Evolutionary conservation across 2,888 invertebrate species (phyloP), one percentile per base, ranked within the genome.

Genomic region (Himalopsyche kuldschensis): DNA sequence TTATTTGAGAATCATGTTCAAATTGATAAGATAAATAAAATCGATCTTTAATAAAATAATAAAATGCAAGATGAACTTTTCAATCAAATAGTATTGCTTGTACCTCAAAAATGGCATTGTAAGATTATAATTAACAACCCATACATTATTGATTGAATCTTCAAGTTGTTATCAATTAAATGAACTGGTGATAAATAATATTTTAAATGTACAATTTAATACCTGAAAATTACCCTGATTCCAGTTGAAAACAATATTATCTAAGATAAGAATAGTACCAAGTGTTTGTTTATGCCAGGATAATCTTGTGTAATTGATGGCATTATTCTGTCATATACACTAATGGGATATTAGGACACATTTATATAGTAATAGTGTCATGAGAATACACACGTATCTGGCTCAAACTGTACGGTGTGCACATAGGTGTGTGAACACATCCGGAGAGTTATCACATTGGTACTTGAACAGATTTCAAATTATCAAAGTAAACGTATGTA

Each of bases 261-360:
- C 8, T 5, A 55, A 20, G 20, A 55, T 55, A 55, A 55, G 55
- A 55, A 55, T 55, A 55, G 8, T 55, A 20, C 20, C 20, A 20
- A 55, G 55, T 55, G 35, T 24, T 24, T 48, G 47, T 78, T 78
- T 78, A 78, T 47, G 35, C 78, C 27, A 35, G 24, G 48, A 78
- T 82, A 78, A 82, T 82, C 78, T 48, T 32, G 11, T 55, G 55
- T 82, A 82, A 82, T 82, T 82, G 77, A 82, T 82, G 82, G 78
- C 30, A 17, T 48, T 27, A 78, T 82, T 78, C 41, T 55, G 81
- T 82, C 55, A 55, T 55, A 55, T 10, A 55, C 78, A 78, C 81
- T 77, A 82, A 82, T 81, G 77, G 48, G 77, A 27, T 75, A 46
- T 77, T 77, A 75, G 55, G 81, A 77, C 81, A 81, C 47, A 82